phyloP scores from a whole-genome alignment of 1,140 invertebrate species.

The Aporrectodea caliginosa region DNA sequence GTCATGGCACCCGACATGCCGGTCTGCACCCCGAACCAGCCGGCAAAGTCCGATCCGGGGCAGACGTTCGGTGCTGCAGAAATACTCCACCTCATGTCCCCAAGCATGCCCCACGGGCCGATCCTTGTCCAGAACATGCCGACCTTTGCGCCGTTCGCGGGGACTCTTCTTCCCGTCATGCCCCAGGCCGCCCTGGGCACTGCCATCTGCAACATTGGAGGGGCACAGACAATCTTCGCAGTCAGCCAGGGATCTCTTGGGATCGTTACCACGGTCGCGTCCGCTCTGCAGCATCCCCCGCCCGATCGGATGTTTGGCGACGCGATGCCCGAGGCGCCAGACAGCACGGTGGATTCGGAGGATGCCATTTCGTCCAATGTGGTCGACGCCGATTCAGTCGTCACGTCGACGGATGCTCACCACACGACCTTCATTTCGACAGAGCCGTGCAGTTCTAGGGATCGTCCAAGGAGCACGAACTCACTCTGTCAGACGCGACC shows the following conservation, averaged over 20 bases:
- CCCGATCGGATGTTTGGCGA: not conserved
- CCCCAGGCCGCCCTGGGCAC: conserved; percentile 6
- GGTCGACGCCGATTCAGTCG: not conserved
- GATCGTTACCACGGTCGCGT: not conserved
- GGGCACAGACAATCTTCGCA: conserved; percentile 12
- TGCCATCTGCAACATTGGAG: conserved; percentile 17
- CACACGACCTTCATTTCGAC: not conserved
- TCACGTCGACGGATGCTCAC: not conserved
- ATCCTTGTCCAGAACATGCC: conserved; percentile 16
- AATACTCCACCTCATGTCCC: not conserved
- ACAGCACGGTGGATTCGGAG: conserved; percentile 21
- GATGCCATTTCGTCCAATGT: not conserved
- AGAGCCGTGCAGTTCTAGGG: not conserved
- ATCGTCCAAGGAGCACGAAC: too few relatives aligned
- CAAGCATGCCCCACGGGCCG: not conserved
- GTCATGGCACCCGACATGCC: not conserved
- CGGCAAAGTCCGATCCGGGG: not conserved
- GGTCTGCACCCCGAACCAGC: not conserved
- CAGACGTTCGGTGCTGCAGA: not conserved
- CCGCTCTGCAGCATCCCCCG: not conserved
- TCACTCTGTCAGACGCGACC: too few relatives aligned
- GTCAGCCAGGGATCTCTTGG: conserved; percentile 13
- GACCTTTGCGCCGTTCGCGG: conserved; percentile 14
- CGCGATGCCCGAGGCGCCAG: conserved; percentile 4
- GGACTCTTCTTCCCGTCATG: not conserved